Percentiles rank a stretch among this genome's conserved stretches.
Conservation (phyloP, 2,113 vertebrate species). For the Tupaia tana region DNA sequence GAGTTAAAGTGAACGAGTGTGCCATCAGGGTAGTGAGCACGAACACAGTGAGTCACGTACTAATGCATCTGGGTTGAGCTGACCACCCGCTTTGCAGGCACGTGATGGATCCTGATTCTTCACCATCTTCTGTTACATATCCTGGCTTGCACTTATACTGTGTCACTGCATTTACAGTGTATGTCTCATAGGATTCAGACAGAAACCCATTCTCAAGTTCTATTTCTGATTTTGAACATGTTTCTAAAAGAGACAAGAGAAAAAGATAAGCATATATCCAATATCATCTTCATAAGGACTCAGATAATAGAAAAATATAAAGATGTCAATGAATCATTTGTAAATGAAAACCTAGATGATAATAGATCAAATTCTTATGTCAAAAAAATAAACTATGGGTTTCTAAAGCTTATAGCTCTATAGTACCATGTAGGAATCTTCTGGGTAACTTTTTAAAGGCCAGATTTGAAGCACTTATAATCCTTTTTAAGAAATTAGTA, state of each 20-base stretch:
- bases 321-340: background rate
- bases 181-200: accelerated
- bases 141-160: background rate
- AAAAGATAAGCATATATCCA: background rate
- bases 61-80: conserved; percentile 79
- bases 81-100: conserved; percentile 80
- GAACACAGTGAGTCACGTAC: conserved; percentile 77
- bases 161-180: accelerated
- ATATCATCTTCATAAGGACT: background rate
- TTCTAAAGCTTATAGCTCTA: background rate
- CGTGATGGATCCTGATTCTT: background rate
- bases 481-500: background rate
- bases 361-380: background rate
- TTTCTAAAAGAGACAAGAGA: conserved; percentile 34
- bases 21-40: accelerated
- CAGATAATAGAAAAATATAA: background rate
- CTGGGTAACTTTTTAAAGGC: background rate
- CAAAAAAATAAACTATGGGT: background rate
- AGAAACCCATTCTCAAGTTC: conserved; percentile 65
- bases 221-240: background rate
- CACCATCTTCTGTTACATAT: conserved; percentile 78
- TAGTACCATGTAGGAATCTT: no score
- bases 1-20: background rate
- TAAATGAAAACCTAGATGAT: background rate
- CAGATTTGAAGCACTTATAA: background rate